A percentile compares a stretch with the other conserved stretches of the same genome.
phyloP scores from a whole-genome alignment of 2,113 vertebrate genomes.

The Cyphomyrus plagiostoma region DNA sequence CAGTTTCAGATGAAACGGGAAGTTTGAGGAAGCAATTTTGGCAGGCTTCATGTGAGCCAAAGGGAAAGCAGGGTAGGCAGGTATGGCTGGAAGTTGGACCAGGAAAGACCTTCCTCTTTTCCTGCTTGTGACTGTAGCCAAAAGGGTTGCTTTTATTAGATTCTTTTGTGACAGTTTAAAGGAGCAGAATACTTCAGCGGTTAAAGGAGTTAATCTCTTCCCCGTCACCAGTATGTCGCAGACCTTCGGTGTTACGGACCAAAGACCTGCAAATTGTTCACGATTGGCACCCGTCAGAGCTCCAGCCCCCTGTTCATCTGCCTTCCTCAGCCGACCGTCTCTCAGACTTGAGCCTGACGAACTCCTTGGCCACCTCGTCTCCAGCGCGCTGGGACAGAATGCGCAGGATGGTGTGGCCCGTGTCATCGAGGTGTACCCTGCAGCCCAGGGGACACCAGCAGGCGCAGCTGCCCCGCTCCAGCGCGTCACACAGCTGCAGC shows the following conservation, averaged over 20 bases:
- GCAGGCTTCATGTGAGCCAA: not conserved
- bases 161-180: not conserved
- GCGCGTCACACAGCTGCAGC: constrained; percentile 81
- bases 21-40: not conserved
- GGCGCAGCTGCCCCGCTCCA: constrained; percentile 80
- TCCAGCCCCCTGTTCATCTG: constrained; percentile 58
- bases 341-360: constrained; percentile 92
- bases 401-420: constrained; percentile 84
- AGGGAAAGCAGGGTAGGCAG: not conserved
- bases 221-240: not conserved
- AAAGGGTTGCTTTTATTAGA: not conserved
- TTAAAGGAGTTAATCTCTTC: not conserved
- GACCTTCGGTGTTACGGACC: not conserved
- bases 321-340: constrained; percentile 86
- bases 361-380: constrained; percentile 94
- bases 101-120: not conserved
- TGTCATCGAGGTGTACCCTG: constrained; percentile 89
- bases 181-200: not conserved
- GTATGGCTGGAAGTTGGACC: not conserved
- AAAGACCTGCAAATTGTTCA: not conserved
- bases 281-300: not conserved
- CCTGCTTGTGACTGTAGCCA: not conserved
- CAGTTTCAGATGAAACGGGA: not conserved
- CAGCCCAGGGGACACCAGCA: constrained; percentile 90
- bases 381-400: constrained; percentile 96